phyloP scores from a whole-genome alignment of 2,797 vertebrate species.

The Catamblyrhynchus diadema region DNA sequence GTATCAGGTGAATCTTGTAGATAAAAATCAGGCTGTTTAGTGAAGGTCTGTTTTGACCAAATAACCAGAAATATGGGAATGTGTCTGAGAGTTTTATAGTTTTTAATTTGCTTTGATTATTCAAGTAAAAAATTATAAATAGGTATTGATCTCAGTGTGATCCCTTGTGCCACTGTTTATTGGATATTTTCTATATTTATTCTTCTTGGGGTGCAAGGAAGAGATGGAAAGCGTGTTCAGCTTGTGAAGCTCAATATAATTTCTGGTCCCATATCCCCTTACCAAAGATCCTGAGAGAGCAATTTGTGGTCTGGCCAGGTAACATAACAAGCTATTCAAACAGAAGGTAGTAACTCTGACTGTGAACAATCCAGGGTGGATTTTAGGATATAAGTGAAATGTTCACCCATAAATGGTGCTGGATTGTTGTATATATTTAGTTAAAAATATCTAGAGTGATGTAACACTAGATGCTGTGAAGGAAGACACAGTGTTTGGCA shows the following conservation, averaged over 20 bases:
- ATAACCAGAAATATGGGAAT: background rate
- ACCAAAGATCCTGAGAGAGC: background rate
- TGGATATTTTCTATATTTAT: background rate
- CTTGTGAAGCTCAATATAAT: background rate
- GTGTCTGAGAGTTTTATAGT: background rate
- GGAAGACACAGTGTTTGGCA: background rate
- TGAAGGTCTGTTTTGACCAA: background rate
- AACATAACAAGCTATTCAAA: background rate
- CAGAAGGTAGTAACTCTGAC: background rate
- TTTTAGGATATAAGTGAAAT: background rate
- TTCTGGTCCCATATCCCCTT: background rate
- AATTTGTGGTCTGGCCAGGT: background rate
- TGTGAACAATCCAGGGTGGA: background rate
- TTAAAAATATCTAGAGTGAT: background rate
- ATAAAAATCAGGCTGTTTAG: background rate
- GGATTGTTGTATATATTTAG: background rate
- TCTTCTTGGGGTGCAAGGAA: background rate
- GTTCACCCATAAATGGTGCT: background rate
- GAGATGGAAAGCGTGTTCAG: background rate
- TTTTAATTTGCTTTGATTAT: background rate
- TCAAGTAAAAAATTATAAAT: background rate
- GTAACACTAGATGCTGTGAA: background rate
- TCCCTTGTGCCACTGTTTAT: background rate
- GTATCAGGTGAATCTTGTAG: background rate
- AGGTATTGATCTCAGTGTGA: background rate